Evolutionary conservation across 2,888 invertebrate genomes (phyloP).

Genomic region (Dexiosoma caninum): DNA sequence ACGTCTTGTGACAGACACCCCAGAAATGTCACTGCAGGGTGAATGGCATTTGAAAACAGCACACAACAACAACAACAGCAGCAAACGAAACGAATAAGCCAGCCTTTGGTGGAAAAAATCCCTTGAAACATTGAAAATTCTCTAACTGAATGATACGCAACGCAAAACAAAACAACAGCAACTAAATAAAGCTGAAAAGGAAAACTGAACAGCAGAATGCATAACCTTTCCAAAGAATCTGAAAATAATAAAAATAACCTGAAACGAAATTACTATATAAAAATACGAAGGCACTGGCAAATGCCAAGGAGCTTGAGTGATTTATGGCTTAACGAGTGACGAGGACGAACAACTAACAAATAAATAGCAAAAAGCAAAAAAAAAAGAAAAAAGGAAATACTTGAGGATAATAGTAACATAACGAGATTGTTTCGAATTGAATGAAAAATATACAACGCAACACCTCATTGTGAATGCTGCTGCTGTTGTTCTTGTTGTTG

Average conservation of each 20-base stretch:
- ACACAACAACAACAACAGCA: slow-evolving; percentile 40
- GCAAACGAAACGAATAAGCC: slow-evolving; percentile 66
- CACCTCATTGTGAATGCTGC: slow-evolving; percentile 69
- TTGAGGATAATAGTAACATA: slow-evolving; percentile 76
- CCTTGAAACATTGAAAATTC: slow-evolving; percentile 56
- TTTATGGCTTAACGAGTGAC: slow-evolving; percentile 76
- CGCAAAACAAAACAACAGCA: slow-evolving; percentile 54
- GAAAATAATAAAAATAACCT: slow-evolving; percentile 5
- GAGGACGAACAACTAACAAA: slow-evolving; percentile 72
- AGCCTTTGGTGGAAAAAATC: slow-evolving; percentile 28
- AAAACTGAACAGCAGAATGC: slow-evolving; percentile 6
- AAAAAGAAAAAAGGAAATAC: slow-evolving; percentile 66
- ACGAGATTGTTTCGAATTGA: slow-evolving; percentile 73
- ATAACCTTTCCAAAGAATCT: slow-evolving; percentile 45
- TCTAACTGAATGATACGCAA: slow-evolving; percentile 58
- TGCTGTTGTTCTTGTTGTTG: too few relatives aligned
- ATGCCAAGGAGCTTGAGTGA: slow-evolving; percentile 74
- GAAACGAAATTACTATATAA: slow-evolving; percentile 31
- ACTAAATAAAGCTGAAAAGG: slow-evolving; percentile 2
- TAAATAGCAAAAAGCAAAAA: not conserved
- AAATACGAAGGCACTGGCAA: slow-evolving; percentile 55
- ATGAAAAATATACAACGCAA: slow-evolving; percentile 61
- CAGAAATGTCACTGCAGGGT: slow-evolving; percentile 75
- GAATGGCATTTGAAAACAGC: slow-evolving; percentile 67
- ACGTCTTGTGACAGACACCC: slow-evolving; percentile 75